Percentiles rank a stretch among this genome's conserved stretches.
These are phyloP conservation scores for Julus scanicus DNA, from an alignment of 2,888 invertebrate species.

Conservation along the genomic window DNA sequence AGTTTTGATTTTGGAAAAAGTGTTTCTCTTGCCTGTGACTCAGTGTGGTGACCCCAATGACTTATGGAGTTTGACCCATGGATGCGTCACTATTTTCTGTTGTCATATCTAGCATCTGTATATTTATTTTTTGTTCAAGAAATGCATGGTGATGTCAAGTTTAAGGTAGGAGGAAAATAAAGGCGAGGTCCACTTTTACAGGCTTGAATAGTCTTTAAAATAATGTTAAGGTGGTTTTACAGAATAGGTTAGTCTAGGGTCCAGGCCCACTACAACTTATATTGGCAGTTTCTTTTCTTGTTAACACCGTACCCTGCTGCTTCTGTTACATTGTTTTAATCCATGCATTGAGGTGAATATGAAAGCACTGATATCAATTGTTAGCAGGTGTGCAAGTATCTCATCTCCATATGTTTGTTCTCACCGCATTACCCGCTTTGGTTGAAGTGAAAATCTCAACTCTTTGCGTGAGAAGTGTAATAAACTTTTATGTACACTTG, in stretches of 20 bases:
- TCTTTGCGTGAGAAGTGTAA: background rate
- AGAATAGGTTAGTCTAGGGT: background rate
- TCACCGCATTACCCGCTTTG: background rate
- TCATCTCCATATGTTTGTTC: conserved; percentile 4
- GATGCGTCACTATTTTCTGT: too few species aligned
- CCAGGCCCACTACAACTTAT: background rate
- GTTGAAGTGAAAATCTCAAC: background rate
- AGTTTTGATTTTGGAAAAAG: too few species aligned
- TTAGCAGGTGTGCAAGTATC: background rate
- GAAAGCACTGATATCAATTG: background rate
- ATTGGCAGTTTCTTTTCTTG: background rate
- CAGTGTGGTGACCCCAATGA: too few species aligned
- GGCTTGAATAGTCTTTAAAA: background rate
- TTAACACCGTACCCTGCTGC: background rate
- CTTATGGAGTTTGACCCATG: too few species aligned
- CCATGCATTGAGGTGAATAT: background rate
- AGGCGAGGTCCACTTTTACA: background rate
- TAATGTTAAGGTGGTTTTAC: background rate
- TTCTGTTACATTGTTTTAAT: conserved; percentile 11
- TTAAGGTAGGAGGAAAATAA: too few species aligned
- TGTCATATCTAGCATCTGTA: too few species aligned
- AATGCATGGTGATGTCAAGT: too few species aligned
- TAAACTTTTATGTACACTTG: background rate
- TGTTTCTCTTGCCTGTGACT: too few species aligned
- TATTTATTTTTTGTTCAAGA: too few species aligned